Base-by-base conservation (phyloP, 2,797 vertebrate genomes). In the Syngnathus rostellatus region DNA sequence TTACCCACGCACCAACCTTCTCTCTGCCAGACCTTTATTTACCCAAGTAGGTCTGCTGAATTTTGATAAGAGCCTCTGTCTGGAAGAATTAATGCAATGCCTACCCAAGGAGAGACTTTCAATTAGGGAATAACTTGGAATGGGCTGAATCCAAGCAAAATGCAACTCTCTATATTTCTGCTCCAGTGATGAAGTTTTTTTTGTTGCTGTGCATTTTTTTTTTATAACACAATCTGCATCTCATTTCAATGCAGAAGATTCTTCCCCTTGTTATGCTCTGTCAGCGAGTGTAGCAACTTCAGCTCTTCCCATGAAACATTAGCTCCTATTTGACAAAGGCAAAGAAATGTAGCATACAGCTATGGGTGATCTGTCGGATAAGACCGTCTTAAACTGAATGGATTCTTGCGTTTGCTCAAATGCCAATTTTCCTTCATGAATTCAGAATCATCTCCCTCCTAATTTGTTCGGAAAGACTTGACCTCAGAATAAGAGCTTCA, bases 21-120 rank as follows among this genome's bases (percentile, higher is more conserved):
- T 75, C 85, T 67, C 63, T 40, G 45, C 62, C 66, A 74, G 72
- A 79, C 75, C 69, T 77, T 76, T 83, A 83, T 91, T 93, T 93
- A 90, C 84, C 89, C 79, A 81, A 83, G 84, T 81, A 79, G 73
- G 86, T 79, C 89, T 90, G 88, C 88, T 91, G 90, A 89, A 92
- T 92, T 92, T 90, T 91, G 89, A 90, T 91, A 88, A 89, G 89
- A 88, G 80, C 86, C 81, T 86, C 72, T 86, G 91, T 92, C 89
- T 81, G 78, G 80, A 77, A 77, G 88, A 91, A 92, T 91, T 83
- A 89, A 89, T 79, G 84, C 66, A 78, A 82, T 81, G 79, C 84
- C 78, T 82, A 87, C 71, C 82, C 73, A 74, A 91, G 81, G 21
- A 81, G 82, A 88, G 82, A 85, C 17, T 87, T 88, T 79, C 83